Conservation (phyloP, 2,113 vertebrate genomes). For the Istiophorus platypterus region DNA sequence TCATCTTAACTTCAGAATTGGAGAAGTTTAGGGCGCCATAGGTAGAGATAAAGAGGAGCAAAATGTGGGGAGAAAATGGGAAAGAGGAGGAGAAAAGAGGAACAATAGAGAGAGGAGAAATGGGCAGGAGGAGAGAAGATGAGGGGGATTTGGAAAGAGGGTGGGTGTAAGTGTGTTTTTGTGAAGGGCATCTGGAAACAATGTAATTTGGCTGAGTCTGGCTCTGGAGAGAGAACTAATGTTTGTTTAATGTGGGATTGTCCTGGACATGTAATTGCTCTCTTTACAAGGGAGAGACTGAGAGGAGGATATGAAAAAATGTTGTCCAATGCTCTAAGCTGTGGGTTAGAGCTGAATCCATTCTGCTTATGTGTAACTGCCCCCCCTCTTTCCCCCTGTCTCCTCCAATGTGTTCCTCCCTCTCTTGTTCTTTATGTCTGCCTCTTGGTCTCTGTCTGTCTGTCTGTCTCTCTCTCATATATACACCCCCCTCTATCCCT, state of each 20-base stretch:
- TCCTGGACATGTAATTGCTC: slow-evolving; percentile 90
- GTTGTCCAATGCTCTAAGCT: slow-evolving; percentile 68
- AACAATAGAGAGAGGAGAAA: slow-evolving; percentile 58
- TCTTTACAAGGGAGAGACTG: slow-evolving; percentile 81
- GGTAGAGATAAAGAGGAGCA: slow-evolving; percentile 35
- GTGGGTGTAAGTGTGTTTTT: slow-evolving; percentile 56
- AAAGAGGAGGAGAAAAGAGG: neutral
- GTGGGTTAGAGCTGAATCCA: slow-evolving; percentile 49
- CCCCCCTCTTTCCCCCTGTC: slow-evolving; percentile 26
- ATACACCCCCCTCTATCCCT: slow-evolving; percentile 21
- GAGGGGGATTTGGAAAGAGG: slow-evolving; percentile 12
- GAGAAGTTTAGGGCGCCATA: slow-evolving; percentile 43
- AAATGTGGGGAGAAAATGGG: slow-evolving; percentile 22
- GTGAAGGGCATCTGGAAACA: slow-evolving; percentile 93
- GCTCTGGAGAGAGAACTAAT: slow-evolving; percentile 81
- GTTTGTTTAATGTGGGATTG: slow-evolving; percentile 95
- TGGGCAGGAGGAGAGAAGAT: slow-evolving; percentile 20
- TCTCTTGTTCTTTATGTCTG: slow-evolving; percentile 51
- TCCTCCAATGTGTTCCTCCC: neutral
- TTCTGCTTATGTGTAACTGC: slow-evolving; percentile 54
- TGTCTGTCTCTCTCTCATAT: slow-evolving; percentile 22
- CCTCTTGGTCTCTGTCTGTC: slow-evolving; percentile 40
- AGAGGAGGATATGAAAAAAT: slow-evolving; percentile 87
- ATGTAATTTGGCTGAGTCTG: slow-evolving; percentile 88
- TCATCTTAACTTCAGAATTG: slow-evolving; percentile 72